Conservation (phyloP, 64 coral and sea anemone species). For the Porites australiensis region DNA sequence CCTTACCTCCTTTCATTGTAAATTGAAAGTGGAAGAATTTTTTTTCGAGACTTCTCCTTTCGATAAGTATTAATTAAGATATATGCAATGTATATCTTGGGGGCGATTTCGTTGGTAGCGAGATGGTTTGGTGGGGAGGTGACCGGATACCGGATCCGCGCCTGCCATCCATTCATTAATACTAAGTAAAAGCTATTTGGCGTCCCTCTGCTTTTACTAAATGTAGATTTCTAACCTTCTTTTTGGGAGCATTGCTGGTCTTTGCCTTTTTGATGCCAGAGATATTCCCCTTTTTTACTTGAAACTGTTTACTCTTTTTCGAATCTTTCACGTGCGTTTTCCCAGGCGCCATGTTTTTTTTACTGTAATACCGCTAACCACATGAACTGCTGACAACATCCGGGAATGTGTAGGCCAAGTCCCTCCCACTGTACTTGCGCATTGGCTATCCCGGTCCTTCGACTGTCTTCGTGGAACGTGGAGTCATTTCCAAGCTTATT, state of each 20-base stretch:
- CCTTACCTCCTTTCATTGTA: too few species aligned
- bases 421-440: constrained; percentile 57
- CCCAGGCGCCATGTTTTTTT: constrained; percentile 66
- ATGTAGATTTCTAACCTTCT: constrained; percentile 29
- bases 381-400: background rate
- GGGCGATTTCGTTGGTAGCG: too few species aligned
- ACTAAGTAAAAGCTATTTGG: too few species aligned
- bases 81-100: too few species aligned
- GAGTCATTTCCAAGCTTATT: background rate
- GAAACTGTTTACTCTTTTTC: constrained; percentile 13
- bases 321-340: background rate
- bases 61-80: too few species aligned
- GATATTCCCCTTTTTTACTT: background rate
- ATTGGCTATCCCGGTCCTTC: background rate
- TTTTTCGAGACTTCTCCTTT: too few species aligned
- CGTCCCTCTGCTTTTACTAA: too few species aligned
- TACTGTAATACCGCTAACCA: background rate
- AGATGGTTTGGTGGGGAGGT: too few species aligned
- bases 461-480: constrained; percentile 47
- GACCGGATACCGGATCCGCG: too few species aligned
- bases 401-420: background rate
- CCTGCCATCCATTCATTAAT: too few species aligned
- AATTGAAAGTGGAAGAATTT: too few species aligned
- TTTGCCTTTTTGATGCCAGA: constrained; percentile 58
- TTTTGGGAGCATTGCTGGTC: constrained; percentile 6